Base-by-base conservation (phyloP, 2,797 vertebrate genomes). In the Sebastes vulpes region DNA sequence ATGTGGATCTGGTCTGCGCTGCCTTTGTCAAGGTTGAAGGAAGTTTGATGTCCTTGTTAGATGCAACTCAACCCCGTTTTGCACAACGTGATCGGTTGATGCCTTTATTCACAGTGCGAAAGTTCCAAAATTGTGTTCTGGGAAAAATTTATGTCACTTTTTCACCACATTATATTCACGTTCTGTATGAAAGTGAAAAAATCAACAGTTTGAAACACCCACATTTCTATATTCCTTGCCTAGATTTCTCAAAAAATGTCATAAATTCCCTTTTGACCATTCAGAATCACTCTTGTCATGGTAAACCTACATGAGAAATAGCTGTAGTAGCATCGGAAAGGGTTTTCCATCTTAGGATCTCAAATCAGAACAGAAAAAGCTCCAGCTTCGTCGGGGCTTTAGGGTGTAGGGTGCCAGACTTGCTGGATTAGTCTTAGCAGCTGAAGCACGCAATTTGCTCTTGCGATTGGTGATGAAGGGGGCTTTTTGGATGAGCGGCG, bases 351-450 rank as follows among this genome's bases (percentile, higher is more conserved):
- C 77, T 74, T 59, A 18, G 68, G 74, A 81, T 90, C 79, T 76
- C 48, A 72, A 81, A 85, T 84, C 78, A 73, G 90, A 85, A 87
- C 60, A 86, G 79, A 66, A 72, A 82, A 81, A 68, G 81, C 83
- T 76, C 16, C 61, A 52, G 75, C 80, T 72, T 64, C 46, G 29
- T 69, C 0, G 72, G 48, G 79, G 76, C 70, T 90, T 90, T 85
- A 50, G 70, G 80, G 73, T 73, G 84, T 70, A 28, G 71, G 83
- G 75, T 79, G 87, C 90, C 90, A 89, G 86, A 84, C 84, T 81
- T n/a, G 82, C 79, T 85, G 91, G 90, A 92, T 94, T 92, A 90
- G 88, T 89, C 79, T 89, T 85, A 93, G 83, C 89, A 89, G 91
- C 90, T 90, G 82, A 90, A 91, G 87, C 89, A 75, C 23, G 48